A percentile compares a stretch with the other conserved stretches of the same genome.
Evolutionary conservation across 2,888 invertebrate species (phyloP).

Genomic region (Amiota minor): DNA sequence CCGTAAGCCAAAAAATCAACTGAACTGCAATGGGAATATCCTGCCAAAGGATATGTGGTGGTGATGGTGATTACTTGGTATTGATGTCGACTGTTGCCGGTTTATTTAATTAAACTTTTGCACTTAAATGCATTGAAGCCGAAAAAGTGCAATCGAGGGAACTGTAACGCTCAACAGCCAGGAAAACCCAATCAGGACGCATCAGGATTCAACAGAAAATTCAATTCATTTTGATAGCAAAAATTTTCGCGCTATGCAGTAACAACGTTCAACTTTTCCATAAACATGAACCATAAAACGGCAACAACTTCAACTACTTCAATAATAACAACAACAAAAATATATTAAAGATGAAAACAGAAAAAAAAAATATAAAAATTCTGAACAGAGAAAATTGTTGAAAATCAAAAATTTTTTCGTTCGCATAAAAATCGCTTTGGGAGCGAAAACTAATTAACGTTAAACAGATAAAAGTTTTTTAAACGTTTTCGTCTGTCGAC

Average conservation of each 20-base stretch:
- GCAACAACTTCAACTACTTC: no score
- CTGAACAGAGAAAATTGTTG: constrained; percentile 35
- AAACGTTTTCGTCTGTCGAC: constrained; percentile 37
- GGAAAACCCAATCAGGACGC: constrained; percentile 26
- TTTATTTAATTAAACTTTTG: constrained; percentile 71
- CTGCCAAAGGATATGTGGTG: constrained; percentile 57
- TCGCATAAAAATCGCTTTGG: constrained; percentile 40
- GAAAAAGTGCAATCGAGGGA: constrained; percentile 58
- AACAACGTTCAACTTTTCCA: constrained; percentile 43
- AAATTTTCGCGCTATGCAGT: constrained; percentile 46
- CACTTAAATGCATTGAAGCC: constrained; percentile 57
- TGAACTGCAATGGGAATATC: constrained; percentile 48
- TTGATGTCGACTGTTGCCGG: constrained; percentile 29
- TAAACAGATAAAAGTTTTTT: constrained; percentile 65
- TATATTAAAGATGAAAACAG: constrained; percentile 11
- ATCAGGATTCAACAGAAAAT: constrained; percentile 35
- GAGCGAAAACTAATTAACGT: constrained; percentile 70
- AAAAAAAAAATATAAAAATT: constrained; percentile 14
- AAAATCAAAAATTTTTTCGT: constrained; percentile 68
- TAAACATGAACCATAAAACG: constrained; percentile 39
- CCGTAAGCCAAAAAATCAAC: constrained; percentile 29
- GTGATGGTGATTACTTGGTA: not conserved
- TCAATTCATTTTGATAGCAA: constrained; percentile 69
- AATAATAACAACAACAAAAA: not conserved
- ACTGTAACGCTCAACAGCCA: constrained; percentile 23